These are phyloP conservation scores for Platynereis dumerilii DNA, from an alignment of 2,888 invertebrate species.

Conservation along the genomic window DNA sequence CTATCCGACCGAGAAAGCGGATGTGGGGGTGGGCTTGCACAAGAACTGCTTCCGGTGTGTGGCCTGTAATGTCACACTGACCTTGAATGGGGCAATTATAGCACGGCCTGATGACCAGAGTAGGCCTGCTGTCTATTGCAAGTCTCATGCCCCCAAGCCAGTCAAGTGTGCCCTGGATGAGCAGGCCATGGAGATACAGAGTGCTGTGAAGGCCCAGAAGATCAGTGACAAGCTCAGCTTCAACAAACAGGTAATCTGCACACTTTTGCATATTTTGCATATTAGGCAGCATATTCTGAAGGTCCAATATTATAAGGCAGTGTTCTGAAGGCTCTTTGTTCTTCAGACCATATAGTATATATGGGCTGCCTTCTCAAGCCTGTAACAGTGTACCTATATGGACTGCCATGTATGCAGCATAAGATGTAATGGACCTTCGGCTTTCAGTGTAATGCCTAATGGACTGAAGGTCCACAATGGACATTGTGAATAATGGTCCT, in stretches of 20 bases:
- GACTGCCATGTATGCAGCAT: no score
- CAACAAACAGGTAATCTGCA: slow-evolving; percentile 23
- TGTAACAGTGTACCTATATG: no score
- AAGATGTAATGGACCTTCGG: no score
- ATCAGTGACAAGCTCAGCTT: slow-evolving; percentile 27
- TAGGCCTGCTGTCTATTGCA: slow-evolving; percentile 28
- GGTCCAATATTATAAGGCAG: no score
- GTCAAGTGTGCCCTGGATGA: slow-evolving; percentile 19
- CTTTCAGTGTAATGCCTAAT: no score
- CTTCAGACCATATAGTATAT: no score
- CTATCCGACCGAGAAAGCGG: slow-evolving; percentile 30
- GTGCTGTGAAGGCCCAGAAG: slow-evolving; percentile 29
- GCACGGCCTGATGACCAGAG: slow-evolving; percentile 7
- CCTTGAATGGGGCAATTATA: slow-evolving; percentile 27
- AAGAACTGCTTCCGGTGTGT: slow-evolving; percentile 34
- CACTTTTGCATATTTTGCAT: not conserved
- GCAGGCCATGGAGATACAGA: slow-evolving; percentile 27
- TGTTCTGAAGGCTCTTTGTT: no score
- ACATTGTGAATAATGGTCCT: no score
- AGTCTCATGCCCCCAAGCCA: slow-evolving; percentile 33
- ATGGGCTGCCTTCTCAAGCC: no score
- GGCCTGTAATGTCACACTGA: slow-evolving; percentile 26
- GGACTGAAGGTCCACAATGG: no score
- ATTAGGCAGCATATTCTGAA: no score
- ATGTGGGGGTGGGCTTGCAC: slow-evolving; percentile 32